Base-by-base conservation (phyloP, 2,113 vertebrate species). In the Empidonax traillii region DNA sequence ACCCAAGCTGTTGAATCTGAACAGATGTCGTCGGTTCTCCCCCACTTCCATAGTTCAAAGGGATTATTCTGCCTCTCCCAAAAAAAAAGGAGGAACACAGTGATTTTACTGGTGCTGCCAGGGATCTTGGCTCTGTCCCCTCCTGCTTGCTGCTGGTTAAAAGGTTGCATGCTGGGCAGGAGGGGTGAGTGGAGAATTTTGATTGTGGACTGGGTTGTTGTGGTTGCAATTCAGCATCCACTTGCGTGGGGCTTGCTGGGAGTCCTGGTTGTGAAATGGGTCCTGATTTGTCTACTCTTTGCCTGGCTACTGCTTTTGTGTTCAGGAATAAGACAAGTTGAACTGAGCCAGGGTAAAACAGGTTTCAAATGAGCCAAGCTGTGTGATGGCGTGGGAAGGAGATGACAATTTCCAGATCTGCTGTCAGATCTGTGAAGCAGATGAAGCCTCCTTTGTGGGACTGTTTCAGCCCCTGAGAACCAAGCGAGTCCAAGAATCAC, bases 11-110 rank as follows among this genome's bases (percentile, higher is more conserved):
- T 27, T 92, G 92, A 68, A 74, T 97, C 87, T 91, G 73, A 86
- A 21, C 77, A 71, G 91, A 85, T 90, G 75, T 80, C 8, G 3
- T 80, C 8, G 3, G 24, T 90, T 84, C 78, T 47, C 10, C 55
- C 53, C 35, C 20, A 39, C 89, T 96, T 90, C 81, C 94, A 87
- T 93, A 91, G 79, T 92, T 92, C 73, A 84, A 82, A 96, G 96
- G 92, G 94, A 88, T 97, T 95, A 49, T 89, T 65, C 90, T 96
- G 96, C 94, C 69, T 81, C 59, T 91, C 94, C 39, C 37, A 77
- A 75, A 93, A 81, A 85, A 90, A 81, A 85, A 90, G 63, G 87
- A 94, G 94, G 31, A 59, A 9, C 18, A 19, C 49, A n/a, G 39
- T n/a, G 80, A 47, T 94, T 96, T 95, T 79, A 47, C 44, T 51